Evolutionary conservation across 2,888 invertebrate species (phyloP), one percentile per base, ranked within the genome.

Genomic region (Noctua janthina): DNA sequence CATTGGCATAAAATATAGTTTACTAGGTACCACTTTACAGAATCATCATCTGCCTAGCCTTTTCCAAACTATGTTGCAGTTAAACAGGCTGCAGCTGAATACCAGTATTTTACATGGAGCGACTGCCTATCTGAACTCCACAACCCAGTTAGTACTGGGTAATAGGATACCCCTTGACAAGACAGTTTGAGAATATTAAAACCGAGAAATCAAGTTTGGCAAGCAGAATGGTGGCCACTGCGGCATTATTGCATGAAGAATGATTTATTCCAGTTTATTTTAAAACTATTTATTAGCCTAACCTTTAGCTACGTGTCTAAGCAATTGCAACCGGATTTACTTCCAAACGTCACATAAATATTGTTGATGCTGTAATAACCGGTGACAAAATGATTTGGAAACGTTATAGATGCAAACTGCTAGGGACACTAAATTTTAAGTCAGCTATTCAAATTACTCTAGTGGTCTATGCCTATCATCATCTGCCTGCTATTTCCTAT

Each of bases 271-370:
- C 10, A 46, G 68, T 46, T 68, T 68, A 68, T 68, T 68, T 68
- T 68, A 68, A 68, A 1, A 68, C n/a, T 4, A 68, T 68, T 68
- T 68, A 68, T 46, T 68, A 46, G n/a, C 8, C 0, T 68, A 46
- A 46, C 68, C 68, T 68, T 46, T 46, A 46, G 46, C 46, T 68
- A 67, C 43, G 23, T 13, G 43, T 67, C 13, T 67, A 43, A 68
- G 68, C 46, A n/a, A 46, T 43, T 46, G 46, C n/a, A 29, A 68
- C 15, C 8, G 10, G n/a, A 46, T 46, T 68, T 8, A 68, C n/a
- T 46, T 29, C 46, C 17, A 68, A 46, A 68, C 46, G 68, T 68
- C 46, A 68, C 68, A 68, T 68, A 17, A 68, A 39, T 46, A 46
- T 68, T 49, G 46, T 68, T 68, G 29, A 68, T 46, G 68, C 4